Evolutionary conservation across 2,797 vertebrate genomes (phyloP).

Genomic region (Acanthurus lineatus): DNA sequence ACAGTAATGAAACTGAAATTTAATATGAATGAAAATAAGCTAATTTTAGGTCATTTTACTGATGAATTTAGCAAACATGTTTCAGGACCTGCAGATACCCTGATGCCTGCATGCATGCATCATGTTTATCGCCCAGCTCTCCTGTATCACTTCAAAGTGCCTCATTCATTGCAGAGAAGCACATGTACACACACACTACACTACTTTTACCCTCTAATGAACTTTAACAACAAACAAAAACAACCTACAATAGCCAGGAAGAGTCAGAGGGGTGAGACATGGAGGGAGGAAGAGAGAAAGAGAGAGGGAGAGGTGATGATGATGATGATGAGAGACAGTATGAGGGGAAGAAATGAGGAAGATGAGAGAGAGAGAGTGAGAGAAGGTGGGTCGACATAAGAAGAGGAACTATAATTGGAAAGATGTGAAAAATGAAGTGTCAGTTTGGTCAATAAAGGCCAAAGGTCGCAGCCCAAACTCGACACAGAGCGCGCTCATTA

Average conservation of each 20-base stretch:
- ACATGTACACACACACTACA: conserved; percentile 22
- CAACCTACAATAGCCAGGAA: conserved; percentile 36
- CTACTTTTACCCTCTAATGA: conserved; percentile 60
- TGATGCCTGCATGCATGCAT: conserved; percentile 4
- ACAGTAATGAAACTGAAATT: neutral
- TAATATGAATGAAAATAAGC: too few species aligned
- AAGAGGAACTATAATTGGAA: conserved; percentile 92
- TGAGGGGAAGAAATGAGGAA: neutral
- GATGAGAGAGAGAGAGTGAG: conserved; percentile 21
- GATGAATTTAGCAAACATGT: neutral
- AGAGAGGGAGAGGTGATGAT: conserved; percentile 9
- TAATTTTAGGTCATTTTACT: neutral
- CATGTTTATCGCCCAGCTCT: conserved; percentile 16
- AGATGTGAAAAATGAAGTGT: conserved; percentile 99
- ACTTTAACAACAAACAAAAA: conserved; percentile 72
- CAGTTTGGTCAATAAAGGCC: conserved; percentile 97
- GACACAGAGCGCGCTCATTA: conserved; percentile 95
- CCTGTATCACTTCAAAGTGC: conserved; percentile 34
- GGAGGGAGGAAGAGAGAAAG: conserved; percentile 18
- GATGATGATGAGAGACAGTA: neutral
- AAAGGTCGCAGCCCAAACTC: conserved; percentile 94
- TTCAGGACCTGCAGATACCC: neutral
- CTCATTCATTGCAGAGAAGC: conserved; percentile 24
- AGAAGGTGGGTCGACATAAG: conserved; percentile 87
- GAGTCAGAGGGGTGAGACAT: conserved; percentile 10